These are phyloP conservation scores for Trachythela sp. DNA, from an alignment of 64 coral and sea anemone species.

Conservation along the genomic window DNA sequence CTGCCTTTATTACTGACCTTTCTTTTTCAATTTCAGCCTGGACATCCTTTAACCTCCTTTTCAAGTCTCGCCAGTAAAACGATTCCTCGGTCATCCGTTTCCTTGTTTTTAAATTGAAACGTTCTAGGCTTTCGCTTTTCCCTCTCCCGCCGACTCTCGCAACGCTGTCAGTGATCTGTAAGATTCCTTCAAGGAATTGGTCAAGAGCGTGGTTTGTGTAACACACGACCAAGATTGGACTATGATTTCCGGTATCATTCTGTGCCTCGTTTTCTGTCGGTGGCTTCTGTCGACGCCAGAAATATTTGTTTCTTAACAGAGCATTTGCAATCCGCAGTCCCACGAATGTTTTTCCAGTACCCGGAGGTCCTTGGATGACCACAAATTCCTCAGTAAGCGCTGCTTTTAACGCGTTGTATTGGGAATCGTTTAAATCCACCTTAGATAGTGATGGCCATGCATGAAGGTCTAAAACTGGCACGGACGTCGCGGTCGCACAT, in stretches of 20 bases:
- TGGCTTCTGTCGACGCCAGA: conserved; percentile 33
- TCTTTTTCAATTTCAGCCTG: neutral
- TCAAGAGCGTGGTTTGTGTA: conserved; percentile 79
- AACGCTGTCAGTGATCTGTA: conserved; percentile 45
- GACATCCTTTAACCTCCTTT: neutral
- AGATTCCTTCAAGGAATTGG: conserved; percentile 76
- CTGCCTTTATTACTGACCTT: neutral
- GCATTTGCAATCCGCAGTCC: conserved; percentile 57
- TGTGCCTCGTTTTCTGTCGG: no score
- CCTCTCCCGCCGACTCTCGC: conserved; percentile 73
- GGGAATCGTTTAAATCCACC: conserved; percentile 27
- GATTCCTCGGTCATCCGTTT: neutral
- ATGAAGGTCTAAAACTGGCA: conserved; percentile 8
- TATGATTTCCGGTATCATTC: neutral
- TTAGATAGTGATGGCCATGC: conserved; percentile 11
- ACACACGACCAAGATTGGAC: conserved; percentile 62
- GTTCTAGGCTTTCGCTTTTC: conserved; percentile 46
- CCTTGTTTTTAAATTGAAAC: conserved; percentile 38
- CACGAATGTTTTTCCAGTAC: conserved; percentile 65
- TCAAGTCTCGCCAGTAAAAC: neutral
- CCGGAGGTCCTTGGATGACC: conserved; percentile 42
- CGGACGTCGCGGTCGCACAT: neutral
- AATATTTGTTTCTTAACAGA: conserved; percentile 45
- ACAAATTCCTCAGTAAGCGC: conserved; percentile 45
- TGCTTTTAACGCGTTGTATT: conserved; percentile 28